Conservation (phyloP, 2,797 vertebrate genomes). For the Cyprinella venusta region DNA sequence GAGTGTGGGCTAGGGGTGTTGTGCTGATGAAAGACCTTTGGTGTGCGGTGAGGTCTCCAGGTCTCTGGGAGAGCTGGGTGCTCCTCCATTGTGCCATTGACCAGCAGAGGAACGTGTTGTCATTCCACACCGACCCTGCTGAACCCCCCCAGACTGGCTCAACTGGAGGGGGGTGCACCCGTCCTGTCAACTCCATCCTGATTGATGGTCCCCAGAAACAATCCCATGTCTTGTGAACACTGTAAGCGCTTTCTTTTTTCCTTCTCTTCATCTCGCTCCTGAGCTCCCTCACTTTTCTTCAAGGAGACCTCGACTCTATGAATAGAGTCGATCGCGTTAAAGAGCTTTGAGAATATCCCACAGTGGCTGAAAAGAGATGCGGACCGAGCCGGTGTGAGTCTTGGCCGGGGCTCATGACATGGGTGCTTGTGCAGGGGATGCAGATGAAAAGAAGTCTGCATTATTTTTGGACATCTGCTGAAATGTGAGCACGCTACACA, state of each 20-base stretch:
- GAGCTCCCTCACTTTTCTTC: conserved; percentile 3
- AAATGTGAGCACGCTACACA: conserved; percentile 47
- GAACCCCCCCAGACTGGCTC: conserved; percentile 56
- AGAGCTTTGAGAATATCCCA: conserved; percentile 35
- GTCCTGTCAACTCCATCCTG: conserved; percentile 72
- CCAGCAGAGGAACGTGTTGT: conserved; percentile 68
- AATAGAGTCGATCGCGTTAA: conserved; percentile 47
- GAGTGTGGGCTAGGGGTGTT: conserved; percentile 38
- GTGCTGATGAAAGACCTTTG: conserved; percentile 58
- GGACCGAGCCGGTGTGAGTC: conserved; percentile 36
- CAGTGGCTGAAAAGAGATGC: conserved; percentile 43
- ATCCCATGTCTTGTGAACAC: conserved; percentile 68
- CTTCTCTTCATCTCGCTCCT: conserved; percentile 31
- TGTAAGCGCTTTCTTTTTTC: conserved; percentile 38
- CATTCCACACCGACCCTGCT: conserved; percentile 62
- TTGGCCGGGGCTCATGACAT: conserved; percentile 26
- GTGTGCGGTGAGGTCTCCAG: conserved; percentile 64
- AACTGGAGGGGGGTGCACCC: conserved; percentile 61
- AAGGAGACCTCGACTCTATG: conserved; percentile 36
- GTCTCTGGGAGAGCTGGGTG: conserved; percentile 65
- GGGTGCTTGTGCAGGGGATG: conserved; percentile 34
- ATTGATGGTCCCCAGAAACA: conserved; percentile 75
- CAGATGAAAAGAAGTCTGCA: conserved; percentile 46
- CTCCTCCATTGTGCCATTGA: conserved; percentile 68
- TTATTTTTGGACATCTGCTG: conserved; percentile 49